A percentile compares a stretch with the other conserved stretches of the same genome.
phyloP scores from a whole-genome alignment of 53 echinoderm and acorn worm species.

The Arbacia lixula region DNA sequence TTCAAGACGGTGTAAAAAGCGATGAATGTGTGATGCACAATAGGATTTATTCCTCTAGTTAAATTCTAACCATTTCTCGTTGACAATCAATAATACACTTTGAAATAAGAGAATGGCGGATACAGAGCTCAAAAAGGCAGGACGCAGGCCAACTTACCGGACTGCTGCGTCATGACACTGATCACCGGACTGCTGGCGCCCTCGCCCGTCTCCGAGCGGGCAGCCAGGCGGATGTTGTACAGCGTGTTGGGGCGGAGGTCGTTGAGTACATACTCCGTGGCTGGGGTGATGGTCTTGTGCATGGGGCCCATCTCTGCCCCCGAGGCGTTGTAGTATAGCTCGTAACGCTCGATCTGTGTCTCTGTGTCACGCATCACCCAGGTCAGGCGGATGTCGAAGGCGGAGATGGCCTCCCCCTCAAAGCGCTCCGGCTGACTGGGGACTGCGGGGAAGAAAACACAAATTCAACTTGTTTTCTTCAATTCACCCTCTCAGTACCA shows the following conservation, averaged over 20 bases:
- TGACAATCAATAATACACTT: no score
- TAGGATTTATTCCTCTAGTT: no score
- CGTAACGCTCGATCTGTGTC: constrained; percentile 72
- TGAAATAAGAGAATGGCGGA: no score
- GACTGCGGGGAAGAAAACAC: no score
- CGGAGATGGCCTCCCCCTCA: constrained; percentile 79
- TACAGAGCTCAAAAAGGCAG: not conserved
- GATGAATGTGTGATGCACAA: no score
- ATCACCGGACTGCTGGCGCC: constrained; percentile 87
- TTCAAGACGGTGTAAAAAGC: no score
- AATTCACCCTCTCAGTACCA: no score
- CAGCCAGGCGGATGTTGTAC: constrained; percentile 90
- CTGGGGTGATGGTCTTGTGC: constrained; percentile 77
- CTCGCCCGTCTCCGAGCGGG: constrained; percentile 77
- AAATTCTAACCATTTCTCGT: no score
- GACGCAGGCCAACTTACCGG: constrained; percentile 83
- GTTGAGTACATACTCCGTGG: constrained; percentile 63
- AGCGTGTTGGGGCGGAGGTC: constrained; percentile 89
- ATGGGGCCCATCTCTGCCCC: constrained; percentile 61
- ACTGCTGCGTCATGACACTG: constrained; percentile 84
- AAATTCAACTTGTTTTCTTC: no score
- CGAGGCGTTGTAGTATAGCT: constrained; percentile 95
- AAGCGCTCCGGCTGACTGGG: constrained; percentile 94
- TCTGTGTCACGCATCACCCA: constrained; percentile 86
- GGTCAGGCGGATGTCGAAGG: constrained; percentile 78